Evolutionary conservation across 2,113 vertebrate species (phyloP).

Genomic region (Craseonycteris thonglongyai): DNA sequence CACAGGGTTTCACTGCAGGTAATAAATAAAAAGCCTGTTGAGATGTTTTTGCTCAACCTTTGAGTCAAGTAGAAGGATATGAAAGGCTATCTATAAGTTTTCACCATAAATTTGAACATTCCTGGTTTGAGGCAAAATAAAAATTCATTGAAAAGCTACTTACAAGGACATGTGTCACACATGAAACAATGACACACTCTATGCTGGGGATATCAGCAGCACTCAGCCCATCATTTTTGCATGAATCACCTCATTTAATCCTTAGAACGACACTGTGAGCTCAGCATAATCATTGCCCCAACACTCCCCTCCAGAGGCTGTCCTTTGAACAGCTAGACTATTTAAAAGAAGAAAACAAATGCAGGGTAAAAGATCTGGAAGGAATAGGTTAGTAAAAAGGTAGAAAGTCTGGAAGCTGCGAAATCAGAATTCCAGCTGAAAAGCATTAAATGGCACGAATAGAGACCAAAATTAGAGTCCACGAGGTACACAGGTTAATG

Average conservation of each 20-base stretch:
- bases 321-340: neutral
- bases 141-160: neutral
- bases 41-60: neutral
- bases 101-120: neutral
- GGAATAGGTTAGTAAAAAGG: neutral
- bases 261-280: neutral
- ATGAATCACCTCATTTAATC: neutral
- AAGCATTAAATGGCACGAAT: neutral
- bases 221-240: neutral
- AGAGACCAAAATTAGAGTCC: neutral
- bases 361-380: neutral
- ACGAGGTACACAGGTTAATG: neutral
- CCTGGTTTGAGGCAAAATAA: neutral
- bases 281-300: neutral
- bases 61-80: neutral
- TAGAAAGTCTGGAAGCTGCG: neutral
- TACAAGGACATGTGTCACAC: neutral
- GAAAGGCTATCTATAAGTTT: neutral
- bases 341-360: neutral
- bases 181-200: accelerated
- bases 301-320: neutral
- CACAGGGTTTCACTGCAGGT: neutral
- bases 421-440: neutral
- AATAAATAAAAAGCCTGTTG: neutral
- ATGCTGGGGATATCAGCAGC: neutral